These are phyloP conservation scores for Sycophila sp. DNA, from an alignment of 1,140 invertebrate genomes.

Conservation along the genomic window DNA sequence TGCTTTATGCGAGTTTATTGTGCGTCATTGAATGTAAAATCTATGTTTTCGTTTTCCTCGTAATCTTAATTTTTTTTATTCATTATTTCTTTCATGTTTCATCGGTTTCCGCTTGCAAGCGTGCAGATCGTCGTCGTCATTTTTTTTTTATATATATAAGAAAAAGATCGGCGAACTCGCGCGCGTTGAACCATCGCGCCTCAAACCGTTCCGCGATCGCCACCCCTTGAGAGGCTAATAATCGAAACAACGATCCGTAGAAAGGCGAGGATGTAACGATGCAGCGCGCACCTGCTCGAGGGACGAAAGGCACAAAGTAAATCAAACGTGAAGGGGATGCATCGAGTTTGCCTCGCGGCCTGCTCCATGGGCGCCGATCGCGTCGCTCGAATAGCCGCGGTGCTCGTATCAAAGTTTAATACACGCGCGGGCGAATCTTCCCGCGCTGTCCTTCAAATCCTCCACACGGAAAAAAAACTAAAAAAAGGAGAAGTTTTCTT, in stretches of 20 bases:
- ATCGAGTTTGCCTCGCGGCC: too few relatives aligned
- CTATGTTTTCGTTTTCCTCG: constrained; percentile 36
- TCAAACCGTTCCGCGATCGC: constrained; percentile 9
- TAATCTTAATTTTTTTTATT: constrained; percentile 15
- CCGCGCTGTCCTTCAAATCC: too few relatives aligned
- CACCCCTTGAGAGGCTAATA: too few relatives aligned
- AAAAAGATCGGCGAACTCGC: background rate
- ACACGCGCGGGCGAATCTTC: too few relatives aligned
- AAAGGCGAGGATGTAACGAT: background rate
- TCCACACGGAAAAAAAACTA: too few relatives aligned
- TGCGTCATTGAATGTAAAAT: constrained; percentile 64
- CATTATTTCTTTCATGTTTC: constrained; percentile 34
- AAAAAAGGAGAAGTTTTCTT: too few relatives aligned
- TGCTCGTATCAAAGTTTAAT: too few relatives aligned
- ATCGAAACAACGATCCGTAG: background rate
- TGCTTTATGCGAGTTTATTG: constrained; percentile 66
- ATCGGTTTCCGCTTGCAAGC: background rate
- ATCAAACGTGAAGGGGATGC: constrained; percentile 44
- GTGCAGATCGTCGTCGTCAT: background rate
- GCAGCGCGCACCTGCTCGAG: constrained; percentile 16
- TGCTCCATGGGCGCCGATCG: constrained; percentile 52
- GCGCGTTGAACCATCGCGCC: background rate
- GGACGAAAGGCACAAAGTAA: constrained; percentile 62
- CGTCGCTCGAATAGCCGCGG: constrained; percentile 50
- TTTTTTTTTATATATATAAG: background rate